Evolutionary conservation across 2,113 vertebrate genomes (phyloP), one percentile per base, ranked within the genome.

Genomic region (Pterocles gutturalis): DNA sequence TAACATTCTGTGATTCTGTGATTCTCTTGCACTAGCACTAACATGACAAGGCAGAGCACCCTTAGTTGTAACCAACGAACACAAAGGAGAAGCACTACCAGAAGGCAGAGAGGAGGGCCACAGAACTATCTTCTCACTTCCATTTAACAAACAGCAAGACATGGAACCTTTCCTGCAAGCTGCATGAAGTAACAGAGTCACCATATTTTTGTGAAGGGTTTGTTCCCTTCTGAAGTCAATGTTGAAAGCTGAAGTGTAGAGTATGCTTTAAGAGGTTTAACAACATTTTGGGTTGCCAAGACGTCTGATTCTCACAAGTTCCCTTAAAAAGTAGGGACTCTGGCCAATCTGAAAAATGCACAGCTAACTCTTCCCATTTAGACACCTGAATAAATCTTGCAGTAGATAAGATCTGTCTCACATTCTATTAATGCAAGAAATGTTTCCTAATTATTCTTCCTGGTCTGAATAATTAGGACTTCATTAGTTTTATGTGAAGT

Each of bases 41-140:
- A 33, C 26, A 15, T 1, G 1, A 9, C 0, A 0, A 76, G 36
- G 26, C 84, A 87, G n/a, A 21, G 58, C 24, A 38, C 1, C 2
- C 17, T 54, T 7, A 3, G 12, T 5, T 10, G 5, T 13, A 7
- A 91, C 43, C 31, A n/a, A 16, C 5, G 17, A 83, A 28, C 34
- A 19, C 28, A 11, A 33, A 69, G 22, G 17, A 13, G 8, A 89
- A 83, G 36, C 28, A 36, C 14, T n/a, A 19, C 21, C n/a, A 72
- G 24, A 16, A 60, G 45, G 65, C 2, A 83, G 9, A 49, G 1
- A 8, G 8, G 10, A 75, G 19, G 9, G 17, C 15, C 31, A 31
- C 38, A 43, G 46, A 73, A 66, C 25, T 13, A 9, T 36, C 13
- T 57, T 53, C 41, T 64, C n/a, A 29, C 3, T 12, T 25, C 34